Evolutionary conservation across 2,797 vertebrate species (phyloP).

Genomic region (Rhyacichthys aspro): DNA sequence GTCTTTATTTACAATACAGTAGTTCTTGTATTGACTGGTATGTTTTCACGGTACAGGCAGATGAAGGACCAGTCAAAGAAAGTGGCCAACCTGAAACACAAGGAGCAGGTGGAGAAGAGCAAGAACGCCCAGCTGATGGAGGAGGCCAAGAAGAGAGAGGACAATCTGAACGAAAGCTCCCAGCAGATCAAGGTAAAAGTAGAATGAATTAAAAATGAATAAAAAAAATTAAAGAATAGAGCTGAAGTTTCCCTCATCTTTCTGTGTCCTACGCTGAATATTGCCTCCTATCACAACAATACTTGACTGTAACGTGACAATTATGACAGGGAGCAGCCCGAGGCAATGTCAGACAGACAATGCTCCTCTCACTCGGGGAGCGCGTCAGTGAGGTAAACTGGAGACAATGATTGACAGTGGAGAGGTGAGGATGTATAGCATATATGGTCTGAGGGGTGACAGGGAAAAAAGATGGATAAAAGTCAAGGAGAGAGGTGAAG

Average conservation of each 20-base stretch:
- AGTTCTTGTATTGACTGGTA: neutral
- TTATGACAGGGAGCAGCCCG: slow-evolving; percentile 67
- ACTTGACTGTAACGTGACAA: slow-evolving; percentile 64
- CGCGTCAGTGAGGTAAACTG: slow-evolving; percentile 35
- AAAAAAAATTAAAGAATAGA: slow-evolving; percentile 3
- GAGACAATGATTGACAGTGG: slow-evolving; percentile 63
- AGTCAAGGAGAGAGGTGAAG: slow-evolving; percentile 9
- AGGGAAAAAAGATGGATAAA: slow-evolving; percentile 30
- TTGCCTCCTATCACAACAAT: slow-evolving; percentile 61
- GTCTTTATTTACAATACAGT: too few species aligned
- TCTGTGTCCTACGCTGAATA: slow-evolving; percentile 57
- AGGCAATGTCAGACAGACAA: slow-evolving; percentile 72
- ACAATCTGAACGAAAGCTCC: slow-evolving; percentile 92
- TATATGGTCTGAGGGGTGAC: slow-evolving; percentile 32
- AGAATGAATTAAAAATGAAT: too few species aligned
- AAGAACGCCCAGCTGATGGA: slow-evolving; percentile 91
- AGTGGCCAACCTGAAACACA: slow-evolving; percentile 93
- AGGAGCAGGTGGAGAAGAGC: slow-evolving; percentile 93
- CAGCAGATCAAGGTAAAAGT: slow-evolving; percentile 85
- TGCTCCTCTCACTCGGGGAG: slow-evolving; percentile 45
- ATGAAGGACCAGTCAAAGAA: slow-evolving; percentile 97
- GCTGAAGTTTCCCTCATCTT: slow-evolving; percentile 55
- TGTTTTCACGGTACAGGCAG: slow-evolving; percentile 78
- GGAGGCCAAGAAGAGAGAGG: slow-evolving; percentile 90
- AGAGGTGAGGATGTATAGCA: slow-evolving; percentile 9